phyloP scores from a whole-genome alignment of 2,797 vertebrate species.

The Enteromius mattozi region DNA sequence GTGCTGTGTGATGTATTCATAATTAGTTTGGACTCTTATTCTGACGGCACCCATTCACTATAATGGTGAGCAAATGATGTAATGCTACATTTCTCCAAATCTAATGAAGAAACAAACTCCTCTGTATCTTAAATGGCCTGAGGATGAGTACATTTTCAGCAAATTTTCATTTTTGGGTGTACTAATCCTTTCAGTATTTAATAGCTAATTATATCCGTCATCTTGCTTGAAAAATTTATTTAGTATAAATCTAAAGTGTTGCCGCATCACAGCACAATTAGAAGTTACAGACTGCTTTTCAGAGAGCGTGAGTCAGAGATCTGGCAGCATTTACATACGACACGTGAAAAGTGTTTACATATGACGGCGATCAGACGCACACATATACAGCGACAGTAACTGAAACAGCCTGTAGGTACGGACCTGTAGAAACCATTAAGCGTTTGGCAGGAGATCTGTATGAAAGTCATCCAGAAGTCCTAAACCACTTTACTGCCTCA shows the following conservation, averaged over 20 bases:
- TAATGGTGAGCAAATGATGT: neutral
- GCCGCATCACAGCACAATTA: neutral
- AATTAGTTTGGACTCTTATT: neutral
- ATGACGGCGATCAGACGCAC: neutral
- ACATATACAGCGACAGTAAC: neutral
- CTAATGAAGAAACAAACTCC: neutral
- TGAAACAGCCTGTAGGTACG: slow-evolving; percentile 3
- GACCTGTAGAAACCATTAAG: slow-evolving; percentile 22
- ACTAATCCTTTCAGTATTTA: neutral
- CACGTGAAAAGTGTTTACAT: slow-evolving; percentile 27
- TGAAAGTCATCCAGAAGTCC: slow-evolving; percentile 33
- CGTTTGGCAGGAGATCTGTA: slow-evolving; percentile 22
- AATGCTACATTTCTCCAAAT: neutral
- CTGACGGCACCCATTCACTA: neutral
- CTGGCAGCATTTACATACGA: slow-evolving; percentile 26
- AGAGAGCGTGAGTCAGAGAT: slow-evolving; percentile 1
- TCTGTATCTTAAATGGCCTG: neutral
- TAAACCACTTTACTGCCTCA: slow-evolving; percentile 17
- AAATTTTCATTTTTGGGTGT: neutral
- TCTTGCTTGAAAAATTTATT: neutral
- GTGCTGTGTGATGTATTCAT: neutral
- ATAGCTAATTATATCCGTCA: neutral
- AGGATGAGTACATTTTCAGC: neutral
- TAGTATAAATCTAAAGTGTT: neutral
- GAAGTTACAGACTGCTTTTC: neutral